A percentile compares a stretch with the other conserved stretches of the same genome.
Conservation (phyloP, 1,140 invertebrate species). For the Sarcophaga bullata region DNA sequence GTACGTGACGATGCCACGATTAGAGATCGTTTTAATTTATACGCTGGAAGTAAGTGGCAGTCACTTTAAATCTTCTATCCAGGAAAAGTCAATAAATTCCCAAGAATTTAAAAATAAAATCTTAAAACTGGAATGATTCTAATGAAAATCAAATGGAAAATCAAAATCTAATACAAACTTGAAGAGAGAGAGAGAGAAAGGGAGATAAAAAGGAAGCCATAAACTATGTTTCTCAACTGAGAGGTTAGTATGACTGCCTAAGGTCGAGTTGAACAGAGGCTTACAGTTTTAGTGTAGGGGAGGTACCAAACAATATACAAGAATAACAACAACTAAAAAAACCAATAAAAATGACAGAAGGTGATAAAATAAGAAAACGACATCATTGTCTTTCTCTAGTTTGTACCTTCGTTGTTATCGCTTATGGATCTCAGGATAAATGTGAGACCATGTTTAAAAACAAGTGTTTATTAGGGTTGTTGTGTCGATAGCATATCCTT, state of each 20-base stretch:
- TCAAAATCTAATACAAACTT: not conserved
- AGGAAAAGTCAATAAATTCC: not conserved
- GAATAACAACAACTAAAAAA: not conserved
- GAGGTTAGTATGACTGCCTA: not conserved
- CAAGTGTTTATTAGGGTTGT: not conserved
- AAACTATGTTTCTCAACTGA: not conserved
- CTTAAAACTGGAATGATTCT: not conserved
- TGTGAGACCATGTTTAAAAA: not conserved
- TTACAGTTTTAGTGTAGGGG: not conserved
- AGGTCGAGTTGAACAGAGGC: not conserved
- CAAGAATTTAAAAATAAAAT: not conserved
- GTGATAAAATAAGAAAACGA: constrained; percentile 24
- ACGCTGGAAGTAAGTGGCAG: not conserved
- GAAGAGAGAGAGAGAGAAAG: not conserved
- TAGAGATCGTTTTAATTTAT: not conserved
- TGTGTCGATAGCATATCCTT: not conserved
- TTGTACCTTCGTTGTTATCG: not conserved
- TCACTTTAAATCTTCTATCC: not conserved
- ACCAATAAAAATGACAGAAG: constrained; percentile 9
- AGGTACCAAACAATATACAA: too few relatives aligned
- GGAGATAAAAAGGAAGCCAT: constrained; percentile 10
- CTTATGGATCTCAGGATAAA: not conserved
- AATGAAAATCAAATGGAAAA: not conserved
- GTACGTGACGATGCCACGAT: not conserved
- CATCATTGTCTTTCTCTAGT: not conserved